Conservation (phyloP, 2,888 invertebrate species). For the Acronicta aceris region DNA sequence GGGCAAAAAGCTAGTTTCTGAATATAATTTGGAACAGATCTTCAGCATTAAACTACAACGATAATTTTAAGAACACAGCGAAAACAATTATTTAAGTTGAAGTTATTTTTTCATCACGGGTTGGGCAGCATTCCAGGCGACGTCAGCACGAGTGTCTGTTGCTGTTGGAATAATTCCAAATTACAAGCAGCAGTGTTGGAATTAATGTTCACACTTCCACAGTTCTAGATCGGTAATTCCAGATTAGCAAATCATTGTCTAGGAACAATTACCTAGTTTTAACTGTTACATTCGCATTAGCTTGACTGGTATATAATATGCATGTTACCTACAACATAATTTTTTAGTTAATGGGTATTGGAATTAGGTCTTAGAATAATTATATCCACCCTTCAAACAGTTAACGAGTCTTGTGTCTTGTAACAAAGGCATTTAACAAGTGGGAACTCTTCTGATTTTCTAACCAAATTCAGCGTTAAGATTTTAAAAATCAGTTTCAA, state of each 20-base stretch:
- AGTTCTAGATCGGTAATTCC: slow-evolving; percentile 41
- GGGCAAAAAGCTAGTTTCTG: too few relatives aligned
- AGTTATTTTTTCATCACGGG: slow-evolving; percentile 42
- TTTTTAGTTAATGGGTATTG: too few relatives aligned
- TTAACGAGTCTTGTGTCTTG: too few relatives aligned
- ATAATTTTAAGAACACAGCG: slow-evolving; percentile 12
- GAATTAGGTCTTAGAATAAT: too few relatives aligned
- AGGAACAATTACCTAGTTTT: background rate
- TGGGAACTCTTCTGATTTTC: too few relatives aligned
- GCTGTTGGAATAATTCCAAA: slow-evolving; percentile 40
- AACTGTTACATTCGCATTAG: background rate
- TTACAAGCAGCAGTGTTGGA: slow-evolving; percentile 38
- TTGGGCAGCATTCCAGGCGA: slow-evolving; percentile 47
- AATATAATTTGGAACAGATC: background rate
- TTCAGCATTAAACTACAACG: slow-evolving; percentile 6
- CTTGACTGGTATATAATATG: too few relatives aligned
- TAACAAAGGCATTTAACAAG: too few relatives aligned
- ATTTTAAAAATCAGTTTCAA: too few relatives aligned
- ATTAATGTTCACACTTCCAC: slow-evolving; percentile 39
- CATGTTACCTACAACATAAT: too few relatives aligned
- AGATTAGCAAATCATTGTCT: slow-evolving; percentile 29
- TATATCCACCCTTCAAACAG: too few relatives aligned
- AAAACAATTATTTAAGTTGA: slow-evolving; percentile 41
- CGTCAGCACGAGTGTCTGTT: slow-evolving; percentile 44
- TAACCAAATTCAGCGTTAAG: too few relatives aligned